Base-by-base conservation (phyloP, 2,888 invertebrate species). In the Scaptomyza cyrtandrae region DNA sequence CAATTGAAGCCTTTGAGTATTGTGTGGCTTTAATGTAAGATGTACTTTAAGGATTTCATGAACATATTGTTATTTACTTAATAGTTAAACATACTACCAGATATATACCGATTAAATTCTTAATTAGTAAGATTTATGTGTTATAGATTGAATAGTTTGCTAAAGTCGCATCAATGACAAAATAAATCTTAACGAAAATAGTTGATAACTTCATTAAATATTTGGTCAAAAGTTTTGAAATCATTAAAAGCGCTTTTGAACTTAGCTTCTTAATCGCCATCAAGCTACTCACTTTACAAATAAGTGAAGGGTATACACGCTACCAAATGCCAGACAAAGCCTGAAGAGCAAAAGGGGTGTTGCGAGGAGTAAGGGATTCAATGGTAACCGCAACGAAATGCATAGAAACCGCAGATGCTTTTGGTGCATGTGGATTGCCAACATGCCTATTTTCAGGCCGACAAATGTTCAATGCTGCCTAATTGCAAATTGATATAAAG, bases 401-500 rank as follows among this genome's bases (percentile, higher is more conserved):
- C 67, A 59, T 53, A n/a, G 63, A 44, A 80, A 69, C 74, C 89
- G 61, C 89, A 75, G 61, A 63, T 75, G 89, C 79, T 70, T 78
- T 78, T 72, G 78, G 65, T 62, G 71, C 67, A 44, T 16, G 19
- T 16, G 19, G 19, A 19, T 39, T 16, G 6, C 33, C 24, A 31
- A 29, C 24, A 24, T 27, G 9, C 31, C 16, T 16, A 41, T 11
- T 56, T 41, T n/a, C 27, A 24, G 53, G 35, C 35, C 16, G 41
- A 10, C 41, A 41, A 16, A 41, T 16, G 41, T 50, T 35, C 27
- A 57, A 57, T 19, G 60, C 54, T 67, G 63, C 59, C 67, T 84
- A 89, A 89, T 89, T 87, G 82, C 72, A 85, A 85, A 89, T 83
- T 83, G 86, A 83, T 83, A 89, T 81, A 86, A 78, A 85, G 81